Conservation (phyloP, 2,113 vertebrate species). For the Plotosus lineatus region DNA sequence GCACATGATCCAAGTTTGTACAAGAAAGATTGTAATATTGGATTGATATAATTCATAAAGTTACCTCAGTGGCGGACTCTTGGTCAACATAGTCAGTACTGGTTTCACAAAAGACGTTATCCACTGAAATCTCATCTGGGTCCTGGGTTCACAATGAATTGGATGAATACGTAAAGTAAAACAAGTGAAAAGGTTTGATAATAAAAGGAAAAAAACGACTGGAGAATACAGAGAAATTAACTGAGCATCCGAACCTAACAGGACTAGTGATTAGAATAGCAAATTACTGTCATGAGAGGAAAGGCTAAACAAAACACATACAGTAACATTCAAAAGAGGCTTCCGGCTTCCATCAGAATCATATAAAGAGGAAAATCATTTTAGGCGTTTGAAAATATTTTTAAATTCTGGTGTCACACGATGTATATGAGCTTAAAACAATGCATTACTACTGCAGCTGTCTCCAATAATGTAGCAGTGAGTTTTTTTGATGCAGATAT, state of each 20-base stretch:
- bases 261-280: constrained; percentile 1
- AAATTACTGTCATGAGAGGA: neutral
- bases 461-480: neutral
- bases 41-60: neutral
- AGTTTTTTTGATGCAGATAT: neutral
- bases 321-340: neutral
- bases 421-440: neutral
- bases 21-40: neutral
- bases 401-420: neutral
- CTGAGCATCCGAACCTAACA: constrained; percentile 63
- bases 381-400: neutral
- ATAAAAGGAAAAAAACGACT: too few relatives aligned
- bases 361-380: neutral
- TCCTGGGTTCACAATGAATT: constrained; percentile 33
- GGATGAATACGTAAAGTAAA: neutral
- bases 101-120: constrained; percentile 2
- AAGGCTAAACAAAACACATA: neutral
- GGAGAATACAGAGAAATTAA: neutral
- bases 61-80: constrained; percentile 34
- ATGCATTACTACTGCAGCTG: neutral
- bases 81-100: neutral
- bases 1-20: neutral
- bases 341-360: neutral
- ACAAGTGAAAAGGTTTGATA: neutral
- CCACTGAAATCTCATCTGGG: constrained; percentile 23